Conservation (phyloP, 2,797 vertebrate species). For the Calcarius lapponicus region DNA sequence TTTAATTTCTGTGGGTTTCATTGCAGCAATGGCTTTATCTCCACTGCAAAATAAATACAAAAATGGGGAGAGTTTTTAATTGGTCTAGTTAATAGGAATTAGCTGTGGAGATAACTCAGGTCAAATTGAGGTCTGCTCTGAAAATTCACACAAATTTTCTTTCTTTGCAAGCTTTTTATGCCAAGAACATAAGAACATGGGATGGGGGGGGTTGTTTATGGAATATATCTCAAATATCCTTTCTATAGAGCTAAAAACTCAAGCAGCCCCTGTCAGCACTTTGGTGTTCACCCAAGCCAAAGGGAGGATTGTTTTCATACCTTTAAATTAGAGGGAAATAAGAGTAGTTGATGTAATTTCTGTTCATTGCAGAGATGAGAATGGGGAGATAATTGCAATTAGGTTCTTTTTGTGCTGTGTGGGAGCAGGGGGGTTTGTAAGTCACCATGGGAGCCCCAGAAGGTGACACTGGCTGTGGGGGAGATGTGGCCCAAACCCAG, state of each 20-base stretch:
- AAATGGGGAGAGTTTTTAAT: not conserved
- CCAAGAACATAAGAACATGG: too few relatives aligned
- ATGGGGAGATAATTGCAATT: not conserved
- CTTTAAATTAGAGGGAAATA: not conserved
- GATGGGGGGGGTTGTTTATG: not conserved
- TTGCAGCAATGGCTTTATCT: not conserved
- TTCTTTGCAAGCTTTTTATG: not conserved
- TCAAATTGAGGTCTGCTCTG: not conserved
- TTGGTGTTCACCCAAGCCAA: rapidly evolving
- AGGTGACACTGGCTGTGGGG: not conserved
- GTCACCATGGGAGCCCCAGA: not conserved
- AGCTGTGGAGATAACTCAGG: not conserved
- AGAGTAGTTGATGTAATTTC: rapidly evolving
- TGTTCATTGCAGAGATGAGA: not conserved
- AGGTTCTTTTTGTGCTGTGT: not conserved
- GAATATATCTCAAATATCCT: not conserved
- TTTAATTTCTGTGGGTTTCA: not conserved
- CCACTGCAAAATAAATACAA: not conserved
- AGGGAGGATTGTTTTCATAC: not conserved
- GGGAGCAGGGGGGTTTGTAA: not conserved
- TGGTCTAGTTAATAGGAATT: not conserved
- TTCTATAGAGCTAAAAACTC: not conserved
- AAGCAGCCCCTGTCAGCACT: not conserved
- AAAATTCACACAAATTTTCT: not conserved
- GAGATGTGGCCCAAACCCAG: not conserved